Base-by-base conservation (phyloP, 2,888 invertebrate species). In the Hydraecia micacea region DNA sequence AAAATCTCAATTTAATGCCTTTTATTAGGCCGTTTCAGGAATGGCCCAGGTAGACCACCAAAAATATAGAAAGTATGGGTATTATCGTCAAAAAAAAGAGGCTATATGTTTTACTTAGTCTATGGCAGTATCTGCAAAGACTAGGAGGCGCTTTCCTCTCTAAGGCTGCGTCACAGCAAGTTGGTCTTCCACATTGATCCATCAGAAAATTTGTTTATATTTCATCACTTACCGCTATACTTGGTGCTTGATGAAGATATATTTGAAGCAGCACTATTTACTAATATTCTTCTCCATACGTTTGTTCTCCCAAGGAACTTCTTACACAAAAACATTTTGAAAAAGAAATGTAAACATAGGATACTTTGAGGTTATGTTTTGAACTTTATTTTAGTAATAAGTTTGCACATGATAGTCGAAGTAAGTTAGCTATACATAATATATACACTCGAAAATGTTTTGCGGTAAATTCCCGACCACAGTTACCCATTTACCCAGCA, bases 291-390 rank as follows among this genome's bases (percentile, higher is more conserved):
- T 49, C 72, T 79, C 75, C 79, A 84, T 18, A 86, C 0, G 60
- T 73, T 71, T 5, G 79, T 63, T 9, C 62, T 79, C 0, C 28
- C 52, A 58, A 83, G 9, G 18, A 81, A 49, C 66, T 79, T 87
- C 9, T 87, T 88, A 63, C 66, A 80, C n/a, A 83, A 60, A 80
- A 88, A 84, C 89, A 88, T 88, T 68, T 73, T 60, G 32, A 46
- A 76, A 58, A 58, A 55, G 0, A 42, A 62, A 62, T 58, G 73
- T 80, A 74, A 76, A 76, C 62, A 77, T 39, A 63, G 60, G 46
- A 71, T 66, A 28, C 11, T 69, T 49, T 69, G 36, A 84, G 88
- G 84, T 89, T 89, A 89, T 88, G 81, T 87, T 88, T 73, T 82
- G 73, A 75, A 73, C 21, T 36, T 74, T 60, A 65, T 49, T 79